Percentiles rank a stretch among this genome's conserved stretches.
phyloP scores from a whole-genome alignment of 2,888 invertebrate species.

The Andrena trimmerana region DNA sequence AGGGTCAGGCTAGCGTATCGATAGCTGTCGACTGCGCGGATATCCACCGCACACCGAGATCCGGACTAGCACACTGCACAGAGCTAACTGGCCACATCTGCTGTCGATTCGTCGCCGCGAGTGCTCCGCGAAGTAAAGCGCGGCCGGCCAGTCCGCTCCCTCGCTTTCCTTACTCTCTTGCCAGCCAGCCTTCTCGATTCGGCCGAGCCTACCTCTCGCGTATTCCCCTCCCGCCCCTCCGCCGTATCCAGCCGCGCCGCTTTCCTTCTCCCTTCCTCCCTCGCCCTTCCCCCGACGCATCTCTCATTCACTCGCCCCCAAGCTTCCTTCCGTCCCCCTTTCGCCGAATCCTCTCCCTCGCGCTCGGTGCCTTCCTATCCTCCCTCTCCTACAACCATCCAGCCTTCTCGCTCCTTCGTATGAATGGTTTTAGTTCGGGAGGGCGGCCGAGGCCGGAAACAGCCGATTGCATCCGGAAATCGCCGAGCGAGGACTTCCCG shows the following conservation, averaged over 20 bases:
- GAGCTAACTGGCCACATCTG: slow-evolving; percentile 76
- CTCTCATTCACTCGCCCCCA: slow-evolving; percentile 60
- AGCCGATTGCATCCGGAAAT: slow-evolving; percentile 70
- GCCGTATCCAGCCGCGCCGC: slow-evolving; percentile 11
- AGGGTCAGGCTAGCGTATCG: slow-evolving; percentile 47
- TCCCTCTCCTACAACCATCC: slow-evolving; percentile 33
- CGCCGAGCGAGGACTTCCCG: slow-evolving; percentile 73
- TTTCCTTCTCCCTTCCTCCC: slow-evolving; percentile 55
- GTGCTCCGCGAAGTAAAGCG: slow-evolving; percentile 58
- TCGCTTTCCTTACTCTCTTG: slow-evolving; percentile 61
- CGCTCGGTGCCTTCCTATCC: slow-evolving; percentile 47
- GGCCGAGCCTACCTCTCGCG: slow-evolving; percentile 62
- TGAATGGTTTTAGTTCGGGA: slow-evolving; percentile 75
- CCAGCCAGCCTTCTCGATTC: slow-evolving; percentile 56
- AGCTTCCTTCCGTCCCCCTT: slow-evolving; percentile 35
- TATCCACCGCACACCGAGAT: slow-evolving; percentile 52
- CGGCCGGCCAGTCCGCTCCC: slow-evolving; percentile 60
- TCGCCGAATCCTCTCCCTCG: slow-evolving; percentile 26
- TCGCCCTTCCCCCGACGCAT: slow-evolving; percentile 32
- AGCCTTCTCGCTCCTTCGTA: slow-evolving; percentile 67
- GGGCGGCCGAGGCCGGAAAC: slow-evolving; percentile 69
- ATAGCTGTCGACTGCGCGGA: slow-evolving; percentile 54
- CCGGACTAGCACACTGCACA: slow-evolving; percentile 70
- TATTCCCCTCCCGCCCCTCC: slow-evolving; percentile 43
- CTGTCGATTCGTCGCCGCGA: slow-evolving; percentile 70